phyloP scores from a whole-genome alignment of 2,797 vertebrate genomes.

The Cercopithecus mitis region DNA sequence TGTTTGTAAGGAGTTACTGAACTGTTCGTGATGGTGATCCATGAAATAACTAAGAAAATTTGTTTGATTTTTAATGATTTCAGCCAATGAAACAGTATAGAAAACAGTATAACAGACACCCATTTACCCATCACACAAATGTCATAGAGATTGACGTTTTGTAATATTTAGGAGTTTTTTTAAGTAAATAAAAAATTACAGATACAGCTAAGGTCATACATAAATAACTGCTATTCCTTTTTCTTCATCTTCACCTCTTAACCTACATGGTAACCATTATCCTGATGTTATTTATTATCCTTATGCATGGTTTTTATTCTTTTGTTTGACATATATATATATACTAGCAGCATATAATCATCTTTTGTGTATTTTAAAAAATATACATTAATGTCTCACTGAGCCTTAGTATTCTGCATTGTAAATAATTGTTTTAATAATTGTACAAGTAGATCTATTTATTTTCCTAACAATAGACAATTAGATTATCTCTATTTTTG shows the following conservation, averaged over 20 bases:
- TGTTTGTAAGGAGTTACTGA: neutral
- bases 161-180: neutral
- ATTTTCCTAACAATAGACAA: neutral
- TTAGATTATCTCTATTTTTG: neutral
- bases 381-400: neutral
- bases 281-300: neutral
- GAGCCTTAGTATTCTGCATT: neutral
- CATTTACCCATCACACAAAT: neutral
- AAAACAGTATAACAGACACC: neutral
- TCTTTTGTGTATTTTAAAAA: neutral
- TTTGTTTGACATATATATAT: neutral
- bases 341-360: neutral
- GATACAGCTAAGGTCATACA: neutral
- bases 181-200: neutral
- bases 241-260: neutral
- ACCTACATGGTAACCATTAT: neutral
- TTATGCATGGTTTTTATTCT: constrained; percentile 15
- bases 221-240: neutral
- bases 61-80: neutral
- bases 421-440: neutral
- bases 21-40: neutral
- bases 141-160: neutral
- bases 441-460: neutral
- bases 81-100: neutral
- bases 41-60: constrained; percentile 9